Evolutionary conservation across 2,113 vertebrate species (phyloP).

Genomic region (Phodopus roborovskii): DNA sequence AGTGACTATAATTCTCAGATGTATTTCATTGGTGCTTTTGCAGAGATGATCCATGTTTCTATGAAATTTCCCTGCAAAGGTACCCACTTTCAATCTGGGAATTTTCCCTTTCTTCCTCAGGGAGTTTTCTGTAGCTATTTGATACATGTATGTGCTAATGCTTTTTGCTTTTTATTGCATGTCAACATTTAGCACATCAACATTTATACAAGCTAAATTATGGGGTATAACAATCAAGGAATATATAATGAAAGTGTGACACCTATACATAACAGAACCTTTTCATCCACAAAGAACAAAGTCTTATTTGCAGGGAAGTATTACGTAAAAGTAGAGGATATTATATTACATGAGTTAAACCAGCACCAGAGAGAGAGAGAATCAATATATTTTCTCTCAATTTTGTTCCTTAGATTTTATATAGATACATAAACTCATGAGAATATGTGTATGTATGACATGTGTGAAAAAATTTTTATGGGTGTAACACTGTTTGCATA

Average conservation of each 20-base stretch:
- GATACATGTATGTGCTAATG: background rate
- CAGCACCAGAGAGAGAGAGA: background rate
- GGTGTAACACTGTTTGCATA: background rate
- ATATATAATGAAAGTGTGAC: background rate
- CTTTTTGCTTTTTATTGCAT: background rate
- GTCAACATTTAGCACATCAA: background rate
- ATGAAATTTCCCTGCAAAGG: background rate
- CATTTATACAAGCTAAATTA: background rate
- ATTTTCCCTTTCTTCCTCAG: background rate
- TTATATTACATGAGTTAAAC: background rate
- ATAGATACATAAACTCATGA: background rate
- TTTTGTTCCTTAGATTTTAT: background rate
- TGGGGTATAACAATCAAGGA: background rate
- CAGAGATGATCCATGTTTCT: background rate
- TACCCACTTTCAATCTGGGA: background rate
- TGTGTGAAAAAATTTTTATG: background rate
- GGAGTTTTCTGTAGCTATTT: constrained; percentile 16
- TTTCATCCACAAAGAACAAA: background rate
- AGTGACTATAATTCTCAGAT: background rate
- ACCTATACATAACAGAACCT: background rate
- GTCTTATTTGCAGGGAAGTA: background rate
- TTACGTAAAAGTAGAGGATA: background rate
- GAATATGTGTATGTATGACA: background rate
- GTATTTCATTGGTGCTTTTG: background rate
- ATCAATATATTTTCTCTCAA: background rate